These are phyloP conservation scores for Platycnemis pennipes DNA, from an alignment of 2,888 invertebrate genomes.

Conservation along the genomic window DNA sequence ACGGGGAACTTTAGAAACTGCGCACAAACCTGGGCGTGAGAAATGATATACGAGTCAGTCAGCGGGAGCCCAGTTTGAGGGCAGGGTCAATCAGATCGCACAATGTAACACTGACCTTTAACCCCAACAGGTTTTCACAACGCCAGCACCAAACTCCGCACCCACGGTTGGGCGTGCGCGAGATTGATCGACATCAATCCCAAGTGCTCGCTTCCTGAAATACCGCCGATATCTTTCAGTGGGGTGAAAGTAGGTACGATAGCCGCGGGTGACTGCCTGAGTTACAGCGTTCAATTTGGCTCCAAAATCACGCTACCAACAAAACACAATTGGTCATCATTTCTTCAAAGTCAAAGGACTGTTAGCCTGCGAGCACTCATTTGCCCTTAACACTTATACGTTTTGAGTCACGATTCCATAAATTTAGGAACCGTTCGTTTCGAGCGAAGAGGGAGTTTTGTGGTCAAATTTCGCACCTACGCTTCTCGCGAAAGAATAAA, in stretches of 20 bases:
- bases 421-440: not conserved
- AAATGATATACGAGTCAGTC: not conserved
- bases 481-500: not conserved
- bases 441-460: not conserved
- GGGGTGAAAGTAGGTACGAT: not conserved
- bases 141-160: not conserved
- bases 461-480: not conserved
- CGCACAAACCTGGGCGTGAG: not conserved
- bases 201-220: not conserved
- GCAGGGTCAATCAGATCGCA: not conserved
- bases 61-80: not conserved
- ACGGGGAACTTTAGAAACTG: not conserved
- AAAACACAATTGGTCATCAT: not conserved
- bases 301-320: not conserved
- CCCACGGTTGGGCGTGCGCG: not conserved
- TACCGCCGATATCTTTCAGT: not conserved
- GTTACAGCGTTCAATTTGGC: not conserved
- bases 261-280: not conserved
- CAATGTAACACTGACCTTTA: constrained; percentile 16
- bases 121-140: not conserved
- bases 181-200: constrained; percentile 12
- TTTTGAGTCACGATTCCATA: no score
- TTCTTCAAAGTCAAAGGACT: not conserved
- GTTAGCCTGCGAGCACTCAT: no score
- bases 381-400: no score